Conservation (phyloP, 2,888 invertebrate genomes). For the Globia sparganii region DNA sequence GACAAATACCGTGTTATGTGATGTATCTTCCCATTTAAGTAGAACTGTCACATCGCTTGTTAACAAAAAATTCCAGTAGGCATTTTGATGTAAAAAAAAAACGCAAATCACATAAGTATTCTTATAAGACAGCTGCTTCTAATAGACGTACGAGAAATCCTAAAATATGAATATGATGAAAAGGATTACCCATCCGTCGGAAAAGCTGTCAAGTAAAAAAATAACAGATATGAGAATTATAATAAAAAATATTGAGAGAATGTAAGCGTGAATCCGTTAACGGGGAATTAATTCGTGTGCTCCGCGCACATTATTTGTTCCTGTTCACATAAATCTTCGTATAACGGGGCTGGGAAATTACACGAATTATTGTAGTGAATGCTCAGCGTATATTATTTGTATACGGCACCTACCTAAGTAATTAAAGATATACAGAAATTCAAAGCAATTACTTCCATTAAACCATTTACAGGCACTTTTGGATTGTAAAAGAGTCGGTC, state of each 20-base stretch:
- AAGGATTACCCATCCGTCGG: slow-evolving; percentile 17
- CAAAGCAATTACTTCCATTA: not conserved
- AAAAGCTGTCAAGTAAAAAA: slow-evolving; percentile 25
- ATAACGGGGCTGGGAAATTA: slow-evolving; percentile 54
- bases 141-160: slow-evolving; percentile 21
- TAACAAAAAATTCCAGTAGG: not conserved
- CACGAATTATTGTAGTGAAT: slow-evolving; percentile 51
- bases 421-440: not conserved
- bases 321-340: slow-evolving; percentile 62
- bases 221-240: slow-evolving; percentile 51
- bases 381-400: slow-evolving; percentile 14
- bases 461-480: not conserved
- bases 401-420: not conserved
- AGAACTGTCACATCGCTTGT: not conserved
- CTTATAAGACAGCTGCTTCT: slow-evolving; percentile 15
- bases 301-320: slow-evolving; percentile 64
- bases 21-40: not conserved
- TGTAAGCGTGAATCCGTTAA: slow-evolving; percentile 64
- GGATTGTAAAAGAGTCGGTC: not conserved
- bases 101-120: not conserved
- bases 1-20: not conserved
- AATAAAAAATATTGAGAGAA: slow-evolving; percentile 60
- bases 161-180: slow-evolving; percentile 11
- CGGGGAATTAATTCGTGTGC: slow-evolving; percentile 62
- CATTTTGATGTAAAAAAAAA: not conserved